Percentiles rank a stretch among this genome's conserved stretches.
These are phyloP conservation scores for Morpho achilles DNA, from an alignment of 2,888 invertebrate species.

Conservation along the genomic window DNA sequence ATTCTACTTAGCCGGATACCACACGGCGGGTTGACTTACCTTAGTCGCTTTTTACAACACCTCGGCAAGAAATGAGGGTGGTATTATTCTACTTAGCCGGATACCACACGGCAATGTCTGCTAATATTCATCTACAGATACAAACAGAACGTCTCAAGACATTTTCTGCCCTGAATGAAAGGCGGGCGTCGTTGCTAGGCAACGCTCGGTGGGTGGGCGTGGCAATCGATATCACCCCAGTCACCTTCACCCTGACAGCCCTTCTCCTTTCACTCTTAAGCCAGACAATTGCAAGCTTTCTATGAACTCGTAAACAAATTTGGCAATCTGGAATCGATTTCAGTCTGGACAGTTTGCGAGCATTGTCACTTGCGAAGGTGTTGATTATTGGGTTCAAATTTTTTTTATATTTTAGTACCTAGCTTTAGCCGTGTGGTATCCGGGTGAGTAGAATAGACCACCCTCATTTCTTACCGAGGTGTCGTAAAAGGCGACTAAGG, in stretches of 20 bases:
- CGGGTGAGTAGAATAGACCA: no score
- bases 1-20: no score
- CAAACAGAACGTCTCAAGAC: conserved; percentile 19
- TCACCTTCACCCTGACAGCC: conserved; percentile 48
- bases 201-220: conserved; percentile 82
- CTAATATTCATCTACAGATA: not conserved
- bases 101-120: not conserved
- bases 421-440: no score
- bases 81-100: no score
- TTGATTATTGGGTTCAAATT: not conserved
- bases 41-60: no score
- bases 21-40: no score
- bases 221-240: conserved; percentile 85
- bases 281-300: conserved; percentile 20
- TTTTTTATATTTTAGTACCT: not conserved
- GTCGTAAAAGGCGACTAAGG: no score
- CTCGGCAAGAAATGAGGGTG: no score
- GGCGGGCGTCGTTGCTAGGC: conserved; percentile 65
- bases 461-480: no score
- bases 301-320: conserved; percentile 9
- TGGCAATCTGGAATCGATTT: conserved; percentile 9
- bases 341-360: conserved; percentile 7
- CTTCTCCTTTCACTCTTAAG: conserved; percentile 43
- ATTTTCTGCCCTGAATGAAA: conserved; percentile 29
- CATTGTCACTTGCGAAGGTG: not conserved